A percentile compares a stretch with the other conserved stretches of the same genome.
Conservation (phyloP, 2,113 vertebrate genomes). For the Dipodomys merriami region DNA sequence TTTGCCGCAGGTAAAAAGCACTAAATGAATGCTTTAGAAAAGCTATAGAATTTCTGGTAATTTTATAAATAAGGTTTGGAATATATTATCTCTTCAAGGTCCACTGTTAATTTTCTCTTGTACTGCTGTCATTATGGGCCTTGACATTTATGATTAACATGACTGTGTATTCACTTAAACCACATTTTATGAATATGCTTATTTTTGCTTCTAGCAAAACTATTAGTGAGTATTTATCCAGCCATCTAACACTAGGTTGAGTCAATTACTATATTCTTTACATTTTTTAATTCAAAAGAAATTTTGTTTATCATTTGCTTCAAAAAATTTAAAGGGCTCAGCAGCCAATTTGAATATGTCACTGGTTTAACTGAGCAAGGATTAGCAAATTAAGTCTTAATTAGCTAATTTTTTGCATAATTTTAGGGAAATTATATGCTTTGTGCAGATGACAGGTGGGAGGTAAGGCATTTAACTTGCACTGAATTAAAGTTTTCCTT, state of each 20-base stretch:
- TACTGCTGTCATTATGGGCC: not conserved
- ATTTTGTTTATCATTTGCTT: slow-evolving; percentile 84
- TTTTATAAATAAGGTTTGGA: slow-evolving; percentile 11
- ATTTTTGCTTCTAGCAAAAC: slow-evolving; percentile 37
- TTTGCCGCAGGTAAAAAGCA: not conserved
- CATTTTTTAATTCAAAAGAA: slow-evolving; percentile 74
- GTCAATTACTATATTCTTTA: slow-evolving; percentile 76
- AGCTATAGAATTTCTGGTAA: not conserved
- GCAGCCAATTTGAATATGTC: slow-evolving; percentile 82
- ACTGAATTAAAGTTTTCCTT: slow-evolving; percentile 77
- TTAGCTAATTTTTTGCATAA: slow-evolving; percentile 84
- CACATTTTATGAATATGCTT: slow-evolving; percentile 39
- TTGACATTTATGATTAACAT: slow-evolving; percentile 28
- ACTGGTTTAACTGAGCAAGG: slow-evolving; percentile 81
- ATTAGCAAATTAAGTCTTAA: slow-evolving; percentile 84
- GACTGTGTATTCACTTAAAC: not conserved
- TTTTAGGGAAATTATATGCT: slow-evolving; percentile 82
- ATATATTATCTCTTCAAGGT: not conserved
- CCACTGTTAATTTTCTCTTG: not conserved
- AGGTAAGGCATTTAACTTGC: slow-evolving; percentile 75
- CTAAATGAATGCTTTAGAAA: slow-evolving; percentile 11
- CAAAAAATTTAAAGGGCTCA: slow-evolving; percentile 79
- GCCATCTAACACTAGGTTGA: slow-evolving; percentile 40
- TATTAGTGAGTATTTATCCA: slow-evolving; percentile 52
- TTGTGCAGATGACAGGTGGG: slow-evolving; percentile 78